phyloP scores from a whole-genome alignment of 2,113 vertebrate species.

The Notarius lentiginosus region DNA sequence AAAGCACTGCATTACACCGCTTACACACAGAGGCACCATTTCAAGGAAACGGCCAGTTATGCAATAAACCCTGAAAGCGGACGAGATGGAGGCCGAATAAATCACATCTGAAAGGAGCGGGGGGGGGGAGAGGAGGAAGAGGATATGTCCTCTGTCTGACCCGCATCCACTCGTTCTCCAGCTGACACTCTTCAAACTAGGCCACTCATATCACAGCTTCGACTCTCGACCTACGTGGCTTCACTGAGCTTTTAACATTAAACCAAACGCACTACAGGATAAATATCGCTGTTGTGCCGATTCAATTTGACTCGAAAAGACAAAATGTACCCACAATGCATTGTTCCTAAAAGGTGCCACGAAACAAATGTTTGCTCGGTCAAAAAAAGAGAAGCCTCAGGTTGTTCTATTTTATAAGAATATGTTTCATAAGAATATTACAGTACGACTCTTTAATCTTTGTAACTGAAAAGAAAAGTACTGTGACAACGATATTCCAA shows the following conservation, averaged over 20 bases:
- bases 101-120: neutral
- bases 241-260: neutral
- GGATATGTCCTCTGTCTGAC: conserved; percentile 35
- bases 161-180: neutral
- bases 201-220: neutral
- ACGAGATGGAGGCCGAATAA: conserved; percentile 22
- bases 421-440: neutral
- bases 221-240: neutral
- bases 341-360: neutral
- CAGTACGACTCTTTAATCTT: neutral
- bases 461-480: neutral
- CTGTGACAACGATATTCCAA: neutral
- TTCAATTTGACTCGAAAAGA: neutral
- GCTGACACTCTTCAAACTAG: conserved; percentile 18
- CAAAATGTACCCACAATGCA: neutral
- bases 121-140: neutral
- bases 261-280: neutral
- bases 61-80: conserved; percentile 4
- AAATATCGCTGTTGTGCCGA: neutral
- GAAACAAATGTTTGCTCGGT: neutral
- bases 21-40: neutral
- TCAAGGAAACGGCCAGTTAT: neutral
- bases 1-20: neutral
- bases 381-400: neutral
- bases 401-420: neutral